Conservation (phyloP, 1,140 invertebrate genomes). For the Tachypleus tridentatus region DNA sequence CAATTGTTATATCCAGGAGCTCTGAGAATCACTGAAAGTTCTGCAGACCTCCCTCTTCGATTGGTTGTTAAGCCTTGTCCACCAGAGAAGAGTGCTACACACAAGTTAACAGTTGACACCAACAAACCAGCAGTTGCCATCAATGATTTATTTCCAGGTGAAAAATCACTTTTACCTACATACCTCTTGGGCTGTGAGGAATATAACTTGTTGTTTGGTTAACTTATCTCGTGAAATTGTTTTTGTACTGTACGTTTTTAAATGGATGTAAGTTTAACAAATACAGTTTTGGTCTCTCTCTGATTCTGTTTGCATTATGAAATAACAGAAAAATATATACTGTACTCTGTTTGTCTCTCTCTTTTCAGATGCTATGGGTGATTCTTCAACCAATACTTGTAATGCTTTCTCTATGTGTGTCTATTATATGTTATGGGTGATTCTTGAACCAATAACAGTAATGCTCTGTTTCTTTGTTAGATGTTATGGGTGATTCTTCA, state of each 20-base stretch:
- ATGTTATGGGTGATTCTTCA: constrained; percentile 46
- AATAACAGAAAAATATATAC: too few relatives aligned
- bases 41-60: constrained; percentile 43
- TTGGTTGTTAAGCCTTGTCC: constrained; percentile 42
- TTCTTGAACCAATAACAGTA: constrained; percentile 39
- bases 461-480: constrained; percentile 30
- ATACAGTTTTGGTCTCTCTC: too few relatives aligned
- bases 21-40: constrained; percentile 36
- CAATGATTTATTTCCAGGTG: constrained; percentile 56
- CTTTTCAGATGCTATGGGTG: constrained; percentile 38
- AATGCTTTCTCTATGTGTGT: constrained; percentile 32
- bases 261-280: too few relatives aligned
- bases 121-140: constrained; percentile 49
- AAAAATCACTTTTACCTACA: not conserved
- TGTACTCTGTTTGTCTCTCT: too few relatives aligned
- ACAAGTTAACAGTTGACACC: constrained; percentile 52
- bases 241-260: too few relatives aligned
- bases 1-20: constrained; percentile 9
- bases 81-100: constrained; percentile 48
- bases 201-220: too few relatives aligned
- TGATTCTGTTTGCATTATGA: too few relatives aligned
- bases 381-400: constrained; percentile 39
- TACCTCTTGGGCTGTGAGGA: too few relatives aligned
- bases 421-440: constrained; percentile 42
- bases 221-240: too few relatives aligned